Conservation (phyloP, 30 jellyfish, hydroid and myxozoan genomes). For the Hydractinia echinata region DNA sequence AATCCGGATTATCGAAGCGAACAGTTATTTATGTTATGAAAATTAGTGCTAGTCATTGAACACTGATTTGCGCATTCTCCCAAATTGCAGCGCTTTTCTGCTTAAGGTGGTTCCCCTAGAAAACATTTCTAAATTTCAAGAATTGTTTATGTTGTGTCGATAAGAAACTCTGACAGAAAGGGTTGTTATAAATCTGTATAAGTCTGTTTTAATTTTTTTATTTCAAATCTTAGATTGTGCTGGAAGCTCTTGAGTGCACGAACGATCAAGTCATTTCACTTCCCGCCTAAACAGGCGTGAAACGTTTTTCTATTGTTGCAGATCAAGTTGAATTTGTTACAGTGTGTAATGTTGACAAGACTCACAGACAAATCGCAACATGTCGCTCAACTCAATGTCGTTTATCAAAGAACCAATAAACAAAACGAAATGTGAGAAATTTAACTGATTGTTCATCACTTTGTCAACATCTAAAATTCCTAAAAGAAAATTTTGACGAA, state of each 20-base stretch:
- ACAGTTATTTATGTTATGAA: too few relatives aligned
- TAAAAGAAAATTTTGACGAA: background rate
- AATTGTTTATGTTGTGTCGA: background rate
- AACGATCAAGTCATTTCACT: background rate
- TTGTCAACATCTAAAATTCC: background rate
- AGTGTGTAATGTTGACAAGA: background rate
- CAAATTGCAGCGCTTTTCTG: too few relatives aligned
- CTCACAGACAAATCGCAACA: too few relatives aligned
- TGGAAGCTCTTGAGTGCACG: background rate
- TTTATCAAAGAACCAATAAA: too few relatives aligned
- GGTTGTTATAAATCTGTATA: background rate
- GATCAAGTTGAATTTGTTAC: background rate
- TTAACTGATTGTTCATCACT: too few relatives aligned
- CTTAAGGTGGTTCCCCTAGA: too few relatives aligned
- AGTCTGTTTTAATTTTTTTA: background rate
- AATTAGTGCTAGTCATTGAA: too few relatives aligned
- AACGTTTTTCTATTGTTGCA: background rate
- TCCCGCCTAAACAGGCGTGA: background rate
- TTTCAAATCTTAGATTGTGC: too few relatives aligned
- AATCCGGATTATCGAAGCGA: too few relatives aligned
- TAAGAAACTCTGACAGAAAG: too few relatives aligned
- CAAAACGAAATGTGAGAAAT: background rate
- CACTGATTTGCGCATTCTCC: too few relatives aligned
- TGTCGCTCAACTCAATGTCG: conserved; percentile 6
- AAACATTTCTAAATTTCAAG: too few relatives aligned